Base-by-base conservation (phyloP, 1,140 invertebrate genomes). In the Eciton burchellii region DNA sequence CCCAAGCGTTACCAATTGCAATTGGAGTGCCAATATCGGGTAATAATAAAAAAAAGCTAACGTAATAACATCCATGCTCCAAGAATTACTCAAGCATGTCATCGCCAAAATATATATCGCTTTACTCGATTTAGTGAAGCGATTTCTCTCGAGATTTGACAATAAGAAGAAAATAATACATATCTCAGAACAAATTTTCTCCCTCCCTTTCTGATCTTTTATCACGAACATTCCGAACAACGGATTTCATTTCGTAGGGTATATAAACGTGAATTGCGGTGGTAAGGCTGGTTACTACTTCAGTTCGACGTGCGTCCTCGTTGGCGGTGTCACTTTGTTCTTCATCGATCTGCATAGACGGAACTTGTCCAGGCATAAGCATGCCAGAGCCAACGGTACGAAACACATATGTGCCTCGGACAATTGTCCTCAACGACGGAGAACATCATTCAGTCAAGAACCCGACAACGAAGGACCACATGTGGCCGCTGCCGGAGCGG, bases 1-100 rank as follows among this genome's bases (percentile, higher is more conserved):
- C 97, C 3, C 97, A 98, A 91, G 96, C 97, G 0, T 95, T 98
- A 89, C 97, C 97, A 11, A 96, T 97, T n/a, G 96, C 97, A 1
- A 95, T 98, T 60, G 97, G 97, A 45, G 96, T 98, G 29, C 97
- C 97, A n/a, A 95, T 98, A 68, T 96, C 97, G 91, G 96, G 97
- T 98, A 94, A 92, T 98, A 94, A 92, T 57, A 43, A 77, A 68
- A 68, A 24, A 24, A 54, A n/a, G 4, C 16, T 57, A 29, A 43
- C 16, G 14, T 54, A 45, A 6, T 19, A 24, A 63, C n/a, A 41
- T 0, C n/a, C 21, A 16, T 56, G 26, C 52, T 43, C 16, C 43
- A 62, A 72, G 3, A 11, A 68, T 35, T 35, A 0, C 41, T 29
- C 41, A 52, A 16, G 26, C 24, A 68, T 29, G 41, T 2, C n/a